A percentile compares a stretch with the other conserved stretches of the same genome.
phyloP scores from a whole-genome alignment of 2,888 invertebrate genomes.

The Folsomia candida region DNA sequence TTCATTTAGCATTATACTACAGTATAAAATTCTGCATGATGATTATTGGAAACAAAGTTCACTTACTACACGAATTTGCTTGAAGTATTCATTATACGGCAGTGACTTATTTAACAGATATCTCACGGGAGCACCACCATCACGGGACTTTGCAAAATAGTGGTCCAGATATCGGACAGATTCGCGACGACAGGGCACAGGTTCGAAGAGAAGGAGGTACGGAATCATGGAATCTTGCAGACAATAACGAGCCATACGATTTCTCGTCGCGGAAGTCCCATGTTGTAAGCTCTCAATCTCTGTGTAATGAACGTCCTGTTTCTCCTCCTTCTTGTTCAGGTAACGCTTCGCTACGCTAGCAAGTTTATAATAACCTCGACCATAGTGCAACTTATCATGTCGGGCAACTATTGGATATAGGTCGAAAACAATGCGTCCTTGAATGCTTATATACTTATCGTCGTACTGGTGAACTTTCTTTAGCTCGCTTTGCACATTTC shows the following conservation, averaged over 20 bases:
- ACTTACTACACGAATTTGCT: slow-evolving; percentile 26
- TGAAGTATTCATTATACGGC: slow-evolving; percentile 25
- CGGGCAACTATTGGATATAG: slow-evolving; percentile 35
- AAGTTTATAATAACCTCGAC: slow-evolving; percentile 20
- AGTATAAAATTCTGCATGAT: background rate
- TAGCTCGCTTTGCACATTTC: slow-evolving; percentile 20
- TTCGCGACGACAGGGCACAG: slow-evolving; percentile 7
- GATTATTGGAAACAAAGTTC: background rate
- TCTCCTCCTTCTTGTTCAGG: slow-evolving; percentile 29
- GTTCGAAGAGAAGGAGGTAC: slow-evolving; percentile 1
- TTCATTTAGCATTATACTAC: background rate
- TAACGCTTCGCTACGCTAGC: slow-evolving; percentile 31
- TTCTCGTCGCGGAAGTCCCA: slow-evolving; percentile 24
- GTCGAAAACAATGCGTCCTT: slow-evolving; percentile 41
- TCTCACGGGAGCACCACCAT: slow-evolving; percentile 19
- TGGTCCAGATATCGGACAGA: background rate
- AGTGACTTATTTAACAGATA: slow-evolving; percentile 25
- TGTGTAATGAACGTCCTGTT: slow-evolving; percentile 36
- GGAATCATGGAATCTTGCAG: slow-evolving; percentile 25
- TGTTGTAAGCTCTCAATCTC: slow-evolving; percentile 40
- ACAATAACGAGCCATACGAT: slow-evolving; percentile 38
- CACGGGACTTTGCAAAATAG: slow-evolving; percentile 13
- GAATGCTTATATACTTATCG: slow-evolving; percentile 22
- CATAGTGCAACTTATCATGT: slow-evolving; percentile 13
- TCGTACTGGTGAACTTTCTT: slow-evolving; percentile 32